Evolutionary conservation across 2,797 vertebrate genomes (phyloP).

Genomic region (Sebastes umbrosus): DNA sequence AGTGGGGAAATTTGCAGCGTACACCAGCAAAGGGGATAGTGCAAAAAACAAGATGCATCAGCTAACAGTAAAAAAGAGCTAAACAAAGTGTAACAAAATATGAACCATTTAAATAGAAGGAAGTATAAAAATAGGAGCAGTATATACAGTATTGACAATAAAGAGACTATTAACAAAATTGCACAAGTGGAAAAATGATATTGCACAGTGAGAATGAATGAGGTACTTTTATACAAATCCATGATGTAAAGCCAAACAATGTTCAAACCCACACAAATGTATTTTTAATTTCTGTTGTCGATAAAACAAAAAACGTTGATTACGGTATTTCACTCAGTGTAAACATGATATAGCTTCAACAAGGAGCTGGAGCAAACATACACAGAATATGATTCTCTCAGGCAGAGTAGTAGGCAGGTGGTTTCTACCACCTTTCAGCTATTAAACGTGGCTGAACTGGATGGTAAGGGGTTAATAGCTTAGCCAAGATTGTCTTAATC

Average conservation of each 20-base stretch:
- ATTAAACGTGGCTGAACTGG: background rate
- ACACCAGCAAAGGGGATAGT: too few relatives aligned
- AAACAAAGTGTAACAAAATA: too few relatives aligned
- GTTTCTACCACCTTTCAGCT: background rate
- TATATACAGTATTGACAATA: too few relatives aligned
- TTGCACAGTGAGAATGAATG: too few relatives aligned
- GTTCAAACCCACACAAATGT: background rate
- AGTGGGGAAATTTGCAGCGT: too few relatives aligned
- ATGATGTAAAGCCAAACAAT: background rate
- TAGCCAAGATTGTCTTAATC: background rate
- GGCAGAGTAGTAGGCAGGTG: fast-evolving
- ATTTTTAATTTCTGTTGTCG: background rate
- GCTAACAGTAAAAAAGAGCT: too few relatives aligned
- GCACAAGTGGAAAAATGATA: too few relatives aligned
- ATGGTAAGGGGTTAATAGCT: fast-evolving
- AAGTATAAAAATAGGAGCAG: too few relatives aligned
- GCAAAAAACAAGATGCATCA: too few relatives aligned
- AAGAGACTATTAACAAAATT: too few relatives aligned
- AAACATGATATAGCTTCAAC: background rate
- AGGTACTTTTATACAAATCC: background rate
- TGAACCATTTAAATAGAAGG: too few relatives aligned
- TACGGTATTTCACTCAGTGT: background rate
- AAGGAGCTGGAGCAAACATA: background rate
- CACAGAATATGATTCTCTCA: background rate
- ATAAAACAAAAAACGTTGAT: background rate